A percentile compares a stretch with the other conserved stretches of the same genome.
phyloP scores from a whole-genome alignment of 2,888 invertebrate species.

The Acleris literana region DNA sequence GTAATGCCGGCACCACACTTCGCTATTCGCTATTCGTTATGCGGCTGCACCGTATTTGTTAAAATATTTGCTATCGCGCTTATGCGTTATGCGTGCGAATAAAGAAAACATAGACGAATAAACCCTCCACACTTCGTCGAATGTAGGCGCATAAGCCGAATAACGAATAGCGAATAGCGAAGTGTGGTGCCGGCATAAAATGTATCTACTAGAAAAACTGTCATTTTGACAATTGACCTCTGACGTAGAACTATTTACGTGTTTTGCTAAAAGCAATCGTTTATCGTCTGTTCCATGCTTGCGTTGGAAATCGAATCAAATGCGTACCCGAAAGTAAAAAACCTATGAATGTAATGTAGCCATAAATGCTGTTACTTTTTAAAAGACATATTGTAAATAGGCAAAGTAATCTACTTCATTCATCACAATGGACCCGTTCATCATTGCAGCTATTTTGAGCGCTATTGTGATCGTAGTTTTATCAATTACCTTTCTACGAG shows the following conservation, averaged over 20 bases:
- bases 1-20: no score
- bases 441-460: conserved; percentile 73
- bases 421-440: conserved; percentile 70
- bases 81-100: no score
- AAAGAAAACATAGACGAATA: no score
- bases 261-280: conserved; percentile 4
- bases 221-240: conserved; percentile 17
- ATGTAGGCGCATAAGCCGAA: no score
- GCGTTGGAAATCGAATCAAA: conserved; percentile 6
- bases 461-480: conserved; percentile 66
- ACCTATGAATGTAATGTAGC: conserved; percentile 6
- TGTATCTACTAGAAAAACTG: neutral
- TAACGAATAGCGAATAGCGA: no score
- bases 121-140: no score
- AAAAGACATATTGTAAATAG: neutral
- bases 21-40: no score
- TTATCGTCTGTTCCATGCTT: neutral
- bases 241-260: conserved; percentile 34
- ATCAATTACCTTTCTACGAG: conserved; percentile 63
- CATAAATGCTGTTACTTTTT: neutral
- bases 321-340: conserved; percentile 26
- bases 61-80: no score
- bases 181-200: no score
- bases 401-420: neutral
- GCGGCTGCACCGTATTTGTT: no score